Evolutionary conservation across 2,797 vertebrate genomes (phyloP).

Genomic region (Phrynocephalus forsythii): DNA sequence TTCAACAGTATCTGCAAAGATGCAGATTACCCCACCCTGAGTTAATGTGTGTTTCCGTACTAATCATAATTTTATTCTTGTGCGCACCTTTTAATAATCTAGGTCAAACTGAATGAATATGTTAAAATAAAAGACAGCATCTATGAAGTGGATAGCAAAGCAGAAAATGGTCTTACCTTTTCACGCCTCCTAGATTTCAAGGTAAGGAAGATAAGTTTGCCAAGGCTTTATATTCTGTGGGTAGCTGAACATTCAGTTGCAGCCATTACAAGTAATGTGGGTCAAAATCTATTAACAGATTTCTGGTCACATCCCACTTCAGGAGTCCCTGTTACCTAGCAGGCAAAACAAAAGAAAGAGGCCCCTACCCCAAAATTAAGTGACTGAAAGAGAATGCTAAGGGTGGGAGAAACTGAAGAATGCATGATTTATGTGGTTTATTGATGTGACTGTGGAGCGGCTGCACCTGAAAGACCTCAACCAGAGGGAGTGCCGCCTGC

Average conservation of each 20-base stretch:
- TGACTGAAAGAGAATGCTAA: not conserved
- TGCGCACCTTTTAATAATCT: constrained; percentile 26
- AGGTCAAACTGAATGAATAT: constrained; percentile 95
- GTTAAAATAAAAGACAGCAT: constrained; percentile 90
- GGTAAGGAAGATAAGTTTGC: constrained; percentile 71
- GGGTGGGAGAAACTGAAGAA: not conserved
- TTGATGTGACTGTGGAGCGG: too few relatives aligned
- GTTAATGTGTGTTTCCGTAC: not conserved
- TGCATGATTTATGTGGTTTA: too few relatives aligned
- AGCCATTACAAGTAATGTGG: not conserved
- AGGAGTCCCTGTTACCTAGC: not conserved
- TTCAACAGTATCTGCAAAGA: too few relatives aligned
- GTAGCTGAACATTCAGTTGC: not conserved
- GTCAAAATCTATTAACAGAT: not conserved
- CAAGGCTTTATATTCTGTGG: not conserved
- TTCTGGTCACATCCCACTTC: not conserved
- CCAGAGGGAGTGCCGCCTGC: too few relatives aligned
- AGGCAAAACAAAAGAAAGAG: not conserved
- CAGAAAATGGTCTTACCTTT: constrained; percentile 86
- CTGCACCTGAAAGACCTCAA: too few relatives aligned
- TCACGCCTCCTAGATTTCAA: constrained; percentile 87
- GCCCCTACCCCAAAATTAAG: not conserved
- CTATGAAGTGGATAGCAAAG: constrained; percentile 86
- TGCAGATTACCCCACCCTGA: too few relatives aligned
- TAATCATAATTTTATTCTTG: rapidly evolving